A percentile compares a stretch with the other conserved stretches of the same genome.
Evolutionary conservation across 2,113 vertebrate genomes (phyloP).

Genomic region (Butorides virescens): DNA sequence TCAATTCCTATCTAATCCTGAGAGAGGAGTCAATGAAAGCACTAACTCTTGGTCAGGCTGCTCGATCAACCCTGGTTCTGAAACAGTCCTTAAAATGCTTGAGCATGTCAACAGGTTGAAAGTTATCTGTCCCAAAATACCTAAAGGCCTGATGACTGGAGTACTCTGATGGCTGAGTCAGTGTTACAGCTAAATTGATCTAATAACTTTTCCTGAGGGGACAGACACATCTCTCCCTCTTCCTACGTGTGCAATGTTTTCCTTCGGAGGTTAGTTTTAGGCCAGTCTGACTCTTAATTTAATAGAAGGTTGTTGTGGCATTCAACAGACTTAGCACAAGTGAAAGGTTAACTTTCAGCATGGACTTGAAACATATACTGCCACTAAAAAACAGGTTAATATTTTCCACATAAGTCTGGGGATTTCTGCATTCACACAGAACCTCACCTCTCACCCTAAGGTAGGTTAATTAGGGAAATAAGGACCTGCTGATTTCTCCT

Average conservation of each 20-base stretch:
- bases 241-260: fast-evolving
- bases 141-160: neutral
- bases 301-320: neutral
- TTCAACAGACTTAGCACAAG: neutral
- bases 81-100: neutral
- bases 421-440: neutral
- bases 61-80: neutral
- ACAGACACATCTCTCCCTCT: neutral
- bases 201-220: neutral
- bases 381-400: neutral
- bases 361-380: neutral
- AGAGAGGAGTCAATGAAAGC: neutral
- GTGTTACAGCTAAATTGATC: neutral
- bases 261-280: neutral
- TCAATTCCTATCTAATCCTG: neutral
- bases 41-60: neutral
- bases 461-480: neutral
- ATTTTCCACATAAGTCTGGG: neutral
- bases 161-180: neutral
- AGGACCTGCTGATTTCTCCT: neutral
- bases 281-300: neutral
- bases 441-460: neutral
- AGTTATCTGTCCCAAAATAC: neutral
- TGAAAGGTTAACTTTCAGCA: neutral
- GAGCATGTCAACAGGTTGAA: neutral